Percentiles rank a stretch among this genome's conserved stretches.
Conservation (phyloP, 2,797 vertebrate species). For the Australoheros facetus region DNA sequence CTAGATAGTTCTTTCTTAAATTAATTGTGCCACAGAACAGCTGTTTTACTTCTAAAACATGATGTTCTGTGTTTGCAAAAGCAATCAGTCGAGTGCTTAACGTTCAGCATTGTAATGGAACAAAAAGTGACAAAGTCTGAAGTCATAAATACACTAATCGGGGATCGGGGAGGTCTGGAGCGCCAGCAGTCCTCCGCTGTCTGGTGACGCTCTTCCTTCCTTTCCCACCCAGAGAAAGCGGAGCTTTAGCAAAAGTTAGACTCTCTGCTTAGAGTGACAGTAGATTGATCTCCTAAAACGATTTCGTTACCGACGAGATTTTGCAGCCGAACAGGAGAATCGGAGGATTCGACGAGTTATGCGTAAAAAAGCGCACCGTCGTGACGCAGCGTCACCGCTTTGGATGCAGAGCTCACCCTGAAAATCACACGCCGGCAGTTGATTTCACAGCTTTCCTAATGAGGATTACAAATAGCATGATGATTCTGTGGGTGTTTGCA, state of each 20-base stretch:
- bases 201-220: conserved; percentile 86
- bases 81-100: not conserved
- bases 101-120: not conserved
- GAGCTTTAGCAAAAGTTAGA: conserved; percentile 37
- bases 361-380: conserved; percentile 67
- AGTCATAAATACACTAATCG: conserved; percentile 39
- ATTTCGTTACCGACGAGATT: not conserved
- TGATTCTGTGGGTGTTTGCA: conserved; percentile 62
- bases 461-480: conserved; percentile 65
- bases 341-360: conserved; percentile 55
- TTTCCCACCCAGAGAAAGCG: conserved; percentile 79
- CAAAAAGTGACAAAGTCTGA: conserved; percentile 34
- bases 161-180: conserved; percentile 54
- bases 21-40: not conserved
- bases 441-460: conserved; percentile 16
- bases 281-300: not conserved
- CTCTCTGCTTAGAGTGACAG: conserved; percentile 24
- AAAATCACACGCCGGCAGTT: conserved; percentile 1
- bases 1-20: not conserved
- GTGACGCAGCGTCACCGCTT: conserved; percentile 63
- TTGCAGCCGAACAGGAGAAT: conserved; percentile 13
- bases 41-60: not conserved
- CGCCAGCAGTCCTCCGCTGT: conserved; percentile 69
- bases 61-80: not conserved
- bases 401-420: conserved; percentile 44